Base-by-base conservation (phyloP, 2,888 invertebrate species). In the Heliconius cydno region DNA sequence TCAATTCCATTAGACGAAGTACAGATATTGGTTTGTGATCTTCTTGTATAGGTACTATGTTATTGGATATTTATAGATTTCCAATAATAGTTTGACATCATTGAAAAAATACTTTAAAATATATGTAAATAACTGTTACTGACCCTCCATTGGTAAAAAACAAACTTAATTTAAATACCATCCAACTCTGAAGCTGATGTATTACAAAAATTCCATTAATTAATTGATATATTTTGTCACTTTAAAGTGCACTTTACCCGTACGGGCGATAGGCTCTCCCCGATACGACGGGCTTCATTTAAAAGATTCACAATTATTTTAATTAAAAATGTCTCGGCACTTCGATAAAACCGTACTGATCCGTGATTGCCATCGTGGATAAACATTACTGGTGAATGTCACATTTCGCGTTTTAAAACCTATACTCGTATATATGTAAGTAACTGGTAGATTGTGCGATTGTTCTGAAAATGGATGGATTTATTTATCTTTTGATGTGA, bases 181-280 rank as follows among this genome's bases (percentile, higher is more conserved):
- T 15, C 2, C 13, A 46, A 30, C 52, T 28, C 15, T 46, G 28
- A 4, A 73, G 34, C 57, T 60, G 81, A 78, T 75, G 83, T 81
- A 84, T 84, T 80, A 84, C 82, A 84, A 83, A 84, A 86, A 83
- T 84, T 82, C 83, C 83, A 84, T 85, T 84, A 81, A 83, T 84
- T 84, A 84, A 85, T 85, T 82, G 82, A 84, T 84, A 84, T 83
- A 83, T 82, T 82, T 79, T 80, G 82, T 79, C 81, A 83, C 76
- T 74, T 75, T 78, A 72, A 81, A 85, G 83, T 82, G 85, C 83
- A 84, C 86, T 86, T 84, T 81, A 76, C 77, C 76, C 78, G 65
- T 77, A 63, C 65, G 57, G 67, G 66, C 82, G 75, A 67, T 79
- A 79, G 68, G 76, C 72, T 76, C 60, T 82, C 76, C 68, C 57